Evolutionary conservation across 2,888 invertebrate genomes (phyloP), one percentile per base, ranked within the genome.

Genomic region (Phlogophora meticulosa): DNA sequence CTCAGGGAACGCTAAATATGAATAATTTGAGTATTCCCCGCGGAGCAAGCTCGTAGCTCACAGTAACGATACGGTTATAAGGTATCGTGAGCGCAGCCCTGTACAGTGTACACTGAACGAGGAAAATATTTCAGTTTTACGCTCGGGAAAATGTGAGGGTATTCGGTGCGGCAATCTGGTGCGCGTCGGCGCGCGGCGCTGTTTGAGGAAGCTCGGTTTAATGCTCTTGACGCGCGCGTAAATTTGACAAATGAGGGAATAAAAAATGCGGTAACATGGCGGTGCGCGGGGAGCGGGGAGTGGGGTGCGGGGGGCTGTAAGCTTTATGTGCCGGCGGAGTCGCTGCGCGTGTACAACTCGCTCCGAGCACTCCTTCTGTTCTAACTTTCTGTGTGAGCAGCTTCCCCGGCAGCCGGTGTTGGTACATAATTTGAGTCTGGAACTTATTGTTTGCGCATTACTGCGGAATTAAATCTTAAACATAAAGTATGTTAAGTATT

Each of bases 11-110:
- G 57, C 57, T 65, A 61, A 71, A 76, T 48, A 65, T 76, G 57
- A 64, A 76, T 75, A 75, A 75, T 76, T 53, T 42, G 20, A 53
- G 60, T 40, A 46, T 76, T 71, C 64, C 52, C 60, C 15, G 38
- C 45, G 63, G 49, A 51, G 62, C 28, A 32, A 46, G 40, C 56
- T 55, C 70, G 52, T 13, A 59, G 63, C 63, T 52, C 15, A 34
- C 40, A 57, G 43, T 58, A 61, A 72, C 67, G 67, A 56, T 51
- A 72, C 55, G 34, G 58, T 74, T 64, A 61, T 57, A 60, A 58
- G 76, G 60, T 74, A 66, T 48, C 46, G 57, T 36, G 46, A 38
- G 48, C 60, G 43, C 22, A 40, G 56, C 52, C 48, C 55, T n/a
- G n/a, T n/a, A n/a, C n/a, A n/a, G n/a, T n/a, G 40, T 63, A 46